A percentile compares a stretch with the other conserved stretches of the same genome.
These are phyloP conservation scores for Pseudachorutes palmiensis DNA, from an alignment of 1,140 invertebrate genomes.

Conservation along the genomic window DNA sequence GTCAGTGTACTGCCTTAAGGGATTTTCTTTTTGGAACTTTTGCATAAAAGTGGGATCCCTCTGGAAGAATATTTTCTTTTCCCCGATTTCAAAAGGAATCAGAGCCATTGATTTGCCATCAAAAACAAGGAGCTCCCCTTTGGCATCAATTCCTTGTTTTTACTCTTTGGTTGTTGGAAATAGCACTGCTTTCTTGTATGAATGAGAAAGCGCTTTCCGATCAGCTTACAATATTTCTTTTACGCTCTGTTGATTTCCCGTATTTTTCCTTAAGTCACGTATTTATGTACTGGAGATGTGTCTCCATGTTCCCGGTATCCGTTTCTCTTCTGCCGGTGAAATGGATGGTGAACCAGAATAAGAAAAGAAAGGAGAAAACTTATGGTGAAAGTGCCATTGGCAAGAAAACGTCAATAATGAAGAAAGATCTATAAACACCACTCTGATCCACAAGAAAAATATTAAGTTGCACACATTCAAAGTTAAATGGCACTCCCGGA, in stretches of 20 bases:
- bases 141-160: neutral
- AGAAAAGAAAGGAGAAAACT: neutral
- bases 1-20: neutral
- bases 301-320: too few species aligned
- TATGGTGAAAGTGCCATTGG: neutral
- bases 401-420: neutral
- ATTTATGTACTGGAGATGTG: neutral
- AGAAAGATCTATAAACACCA: too few species aligned
- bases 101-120: conserved; percentile 34
- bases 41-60: neutral
- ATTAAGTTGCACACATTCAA: too few species aligned
- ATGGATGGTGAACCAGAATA: too few species aligned
- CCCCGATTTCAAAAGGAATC: neutral
- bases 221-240: conserved; percentile 30
- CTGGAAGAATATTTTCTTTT: neutral
- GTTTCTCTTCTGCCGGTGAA: too few species aligned
- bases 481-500: too few species aligned
- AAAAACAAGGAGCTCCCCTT: conserved; percentile 13
- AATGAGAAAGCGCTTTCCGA: conserved; percentile 20
- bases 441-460: too few species aligned
- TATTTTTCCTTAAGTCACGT: neutral
- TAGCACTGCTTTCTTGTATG: conserved; percentile 22
- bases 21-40: neutral
- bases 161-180: neutral
- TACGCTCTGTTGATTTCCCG: conserved; percentile 19